Evolutionary conservation across 2,797 vertebrate genomes (phyloP).

Genomic region (Bradypodion ventrale): DNA sequence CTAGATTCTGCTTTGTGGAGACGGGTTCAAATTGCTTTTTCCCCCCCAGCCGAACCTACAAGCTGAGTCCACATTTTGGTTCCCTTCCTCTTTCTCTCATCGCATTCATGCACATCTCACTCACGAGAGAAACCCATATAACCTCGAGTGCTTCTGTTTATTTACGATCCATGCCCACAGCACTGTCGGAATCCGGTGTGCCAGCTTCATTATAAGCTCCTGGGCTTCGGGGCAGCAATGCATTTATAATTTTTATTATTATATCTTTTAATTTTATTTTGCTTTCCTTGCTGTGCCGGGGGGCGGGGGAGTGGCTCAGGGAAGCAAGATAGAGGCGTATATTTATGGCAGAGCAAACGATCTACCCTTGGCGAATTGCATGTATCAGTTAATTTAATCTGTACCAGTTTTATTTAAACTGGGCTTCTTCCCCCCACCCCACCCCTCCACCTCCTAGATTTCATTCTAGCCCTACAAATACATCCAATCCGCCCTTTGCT

Average conservation of each 20-base stretch:
- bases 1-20: rapidly evolving
- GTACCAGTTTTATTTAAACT: conserved; percentile 79
- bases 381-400: conserved; percentile 86
- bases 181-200: background rate
- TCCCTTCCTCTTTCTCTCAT: background rate
- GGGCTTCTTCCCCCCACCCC: conserved; percentile 3
- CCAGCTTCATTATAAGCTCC: conserved; percentile 56
- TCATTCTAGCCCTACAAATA: background rate
- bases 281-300: conserved; percentile 75
- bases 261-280: conserved; percentile 85
- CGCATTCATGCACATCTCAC: background rate
- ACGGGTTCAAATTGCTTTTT: background rate
- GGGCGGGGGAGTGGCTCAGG: conserved; percentile 9
- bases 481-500: conserved; percentile 27
- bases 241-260: conserved; percentile 87
- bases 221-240: conserved; percentile 63
- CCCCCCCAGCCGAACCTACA: background rate
- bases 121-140: rapidly evolving
- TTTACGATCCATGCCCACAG: conserved; percentile 44
- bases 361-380: conserved; percentile 77
- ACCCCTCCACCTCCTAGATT: too few relatives aligned
- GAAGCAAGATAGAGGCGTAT: conserved; percentile 76
- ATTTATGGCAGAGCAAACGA: conserved; percentile 79
- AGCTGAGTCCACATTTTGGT: background rate
- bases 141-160: conserved; percentile 33